A percentile compares a stretch with the other conserved stretches of the same genome.
Conservation (phyloP, 2,113 vertebrate species). For the Elanus axillaris region DNA sequence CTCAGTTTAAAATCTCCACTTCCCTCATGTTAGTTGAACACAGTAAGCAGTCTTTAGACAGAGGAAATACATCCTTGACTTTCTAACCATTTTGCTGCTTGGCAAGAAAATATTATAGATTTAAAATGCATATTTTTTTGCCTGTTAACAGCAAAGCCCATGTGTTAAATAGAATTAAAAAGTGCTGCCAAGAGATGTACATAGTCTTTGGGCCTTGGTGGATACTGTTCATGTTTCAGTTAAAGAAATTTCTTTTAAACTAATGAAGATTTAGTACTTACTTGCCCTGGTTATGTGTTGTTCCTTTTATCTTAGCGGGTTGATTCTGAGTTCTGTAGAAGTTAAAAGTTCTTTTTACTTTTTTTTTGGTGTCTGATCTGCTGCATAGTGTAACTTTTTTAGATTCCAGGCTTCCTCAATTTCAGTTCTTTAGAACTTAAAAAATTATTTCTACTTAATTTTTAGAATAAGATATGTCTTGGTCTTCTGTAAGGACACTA, state of each 20-base stretch:
- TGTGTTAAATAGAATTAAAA: neutral
- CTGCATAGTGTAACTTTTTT: neutral
- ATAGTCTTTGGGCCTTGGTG: neutral
- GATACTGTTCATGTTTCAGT: neutral
- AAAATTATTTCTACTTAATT: neutral
- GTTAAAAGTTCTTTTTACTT: neutral
- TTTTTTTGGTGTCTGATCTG: neutral
- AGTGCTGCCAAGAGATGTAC: neutral
- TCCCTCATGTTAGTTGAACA: fast-evolving
- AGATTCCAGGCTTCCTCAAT: neutral
- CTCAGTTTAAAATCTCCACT: neutral
- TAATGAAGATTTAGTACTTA: neutral
- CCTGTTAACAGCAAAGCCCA: neutral
- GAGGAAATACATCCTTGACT: neutral
- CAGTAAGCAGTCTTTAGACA: neutral
- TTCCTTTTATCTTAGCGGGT: neutral
- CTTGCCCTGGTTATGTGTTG: neutral
- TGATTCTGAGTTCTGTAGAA: neutral
- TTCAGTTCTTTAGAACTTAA: neutral
- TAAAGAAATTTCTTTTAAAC: neutral
- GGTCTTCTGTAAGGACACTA: neutral
- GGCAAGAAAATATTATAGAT: neutral
- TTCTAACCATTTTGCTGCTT: neutral
- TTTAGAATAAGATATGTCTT: neutral
- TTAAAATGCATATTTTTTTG: neutral